Evolutionary conservation across 2,888 invertebrate species (phyloP).

Genomic region (Torymus auratus): DNA sequence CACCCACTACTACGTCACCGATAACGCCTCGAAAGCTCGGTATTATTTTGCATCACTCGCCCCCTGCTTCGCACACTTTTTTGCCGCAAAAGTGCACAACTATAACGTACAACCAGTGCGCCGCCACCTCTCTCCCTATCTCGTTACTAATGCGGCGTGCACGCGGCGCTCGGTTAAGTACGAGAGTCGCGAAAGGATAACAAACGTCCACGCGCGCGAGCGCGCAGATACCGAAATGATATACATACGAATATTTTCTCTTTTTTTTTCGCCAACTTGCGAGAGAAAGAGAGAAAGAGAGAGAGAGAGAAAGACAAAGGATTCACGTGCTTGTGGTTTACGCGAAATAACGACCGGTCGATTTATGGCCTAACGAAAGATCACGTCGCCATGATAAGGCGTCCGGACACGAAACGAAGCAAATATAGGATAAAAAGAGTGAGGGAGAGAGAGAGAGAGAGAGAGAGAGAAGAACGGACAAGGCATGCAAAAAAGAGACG

Average conservation of each 20-base stretch:
- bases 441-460: too few relatives aligned
- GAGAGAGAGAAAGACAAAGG: conserved; percentile 43
- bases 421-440: conserved; percentile 10
- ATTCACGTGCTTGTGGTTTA: background rate
- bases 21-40: too few relatives aligned
- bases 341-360: conserved; percentile 41
- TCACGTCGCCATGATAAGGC: conserved; percentile 15
- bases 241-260: conserved; percentile 37
- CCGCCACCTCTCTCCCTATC: too few relatives aligned
- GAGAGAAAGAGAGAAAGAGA: background rate
- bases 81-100: too few relatives aligned
- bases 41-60: too few relatives aligned
- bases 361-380: conserved; percentile 51
- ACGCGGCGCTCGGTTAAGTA: conserved; percentile 28
- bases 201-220: background rate
- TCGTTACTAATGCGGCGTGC: background rate
- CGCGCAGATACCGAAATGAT: conserved; percentile 32
- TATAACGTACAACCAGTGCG: too few relatives aligned
- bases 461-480: background rate
- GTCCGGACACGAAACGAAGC: conserved; percentile 13
- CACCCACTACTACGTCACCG: too few relatives aligned
- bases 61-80: too few relatives aligned
- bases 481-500: background rate
- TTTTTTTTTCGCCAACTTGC: conserved; percentile 14
- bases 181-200: background rate